phyloP scores from a whole-genome alignment of 1,140 invertebrate species.

The Philotrypesis tridentata region DNA sequence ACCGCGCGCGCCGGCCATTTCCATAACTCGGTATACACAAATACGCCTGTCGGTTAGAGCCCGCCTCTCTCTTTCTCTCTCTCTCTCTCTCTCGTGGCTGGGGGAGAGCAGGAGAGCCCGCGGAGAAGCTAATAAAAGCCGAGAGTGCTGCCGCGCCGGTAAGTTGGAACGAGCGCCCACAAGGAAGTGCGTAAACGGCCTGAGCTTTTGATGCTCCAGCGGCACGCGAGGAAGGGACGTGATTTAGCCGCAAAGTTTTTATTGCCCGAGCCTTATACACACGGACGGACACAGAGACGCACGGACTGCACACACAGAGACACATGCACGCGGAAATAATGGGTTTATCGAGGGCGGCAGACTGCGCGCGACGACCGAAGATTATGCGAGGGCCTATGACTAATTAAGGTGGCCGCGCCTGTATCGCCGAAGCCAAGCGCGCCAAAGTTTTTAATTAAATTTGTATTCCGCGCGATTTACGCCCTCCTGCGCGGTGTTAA shows the following conservation, averaged over 20 bases:
- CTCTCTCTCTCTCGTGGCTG: neutral
- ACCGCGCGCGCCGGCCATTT: neutral
- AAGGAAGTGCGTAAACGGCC: conserved; percentile 17
- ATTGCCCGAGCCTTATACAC: neutral
- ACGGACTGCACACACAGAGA: too few species aligned
- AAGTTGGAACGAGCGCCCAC: neutral
- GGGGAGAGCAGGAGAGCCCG: too few species aligned
- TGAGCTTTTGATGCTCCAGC: neutral
- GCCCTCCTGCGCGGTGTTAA: neutral
- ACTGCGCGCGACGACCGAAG: neutral
- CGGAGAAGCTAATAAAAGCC: conserved; percentile 12
- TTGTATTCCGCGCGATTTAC: neutral
- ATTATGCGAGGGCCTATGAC: conserved; percentile 11
- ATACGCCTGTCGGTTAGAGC: neutral
- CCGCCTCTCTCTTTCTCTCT: neutral
- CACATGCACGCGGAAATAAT: conserved; percentile 15
- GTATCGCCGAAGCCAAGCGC: too few species aligned
- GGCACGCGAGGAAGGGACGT: conserved; percentile 2
- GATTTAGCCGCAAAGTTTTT: conserved; percentile 34
- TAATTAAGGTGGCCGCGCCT: conserved; percentile 22
- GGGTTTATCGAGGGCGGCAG: neutral
- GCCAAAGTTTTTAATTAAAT: conserved; percentile 44
- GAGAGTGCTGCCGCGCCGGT: neutral
- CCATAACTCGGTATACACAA: neutral
- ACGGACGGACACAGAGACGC: too few species aligned